Percentiles rank a stretch among this genome's conserved stretches.
These are phyloP conservation scores for Acyrthosiphon pisum DNA, from an alignment of 1,140 invertebrate genomes.

Conservation along the genomic window DNA sequence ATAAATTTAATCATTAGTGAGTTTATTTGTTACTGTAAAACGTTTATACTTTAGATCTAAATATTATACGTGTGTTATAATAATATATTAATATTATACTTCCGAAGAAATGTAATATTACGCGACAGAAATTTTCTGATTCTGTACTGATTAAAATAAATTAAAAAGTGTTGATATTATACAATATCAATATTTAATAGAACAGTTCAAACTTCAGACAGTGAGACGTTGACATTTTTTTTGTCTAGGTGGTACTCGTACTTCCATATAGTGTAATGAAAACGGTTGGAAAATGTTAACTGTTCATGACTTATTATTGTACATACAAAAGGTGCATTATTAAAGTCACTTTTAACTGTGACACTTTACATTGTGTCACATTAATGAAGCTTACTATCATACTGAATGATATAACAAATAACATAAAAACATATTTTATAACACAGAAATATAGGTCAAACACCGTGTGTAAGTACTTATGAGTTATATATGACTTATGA, in stretches of 20 bases:
- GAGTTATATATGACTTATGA: background rate
- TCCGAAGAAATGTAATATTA: background rate
- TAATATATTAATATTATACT: too few species aligned
- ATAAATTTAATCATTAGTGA: background rate
- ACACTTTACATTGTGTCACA: background rate
- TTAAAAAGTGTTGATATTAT: background rate
- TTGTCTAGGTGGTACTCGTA: background rate
- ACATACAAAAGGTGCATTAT: background rate
- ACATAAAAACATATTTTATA: background rate
- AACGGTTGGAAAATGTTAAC: background rate
- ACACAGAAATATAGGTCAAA: constrained; percentile 4
- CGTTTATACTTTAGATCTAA: background rate
- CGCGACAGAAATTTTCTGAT: background rate
- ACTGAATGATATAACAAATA: background rate
- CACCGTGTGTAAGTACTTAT: background rate
- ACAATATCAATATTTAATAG: background rate
- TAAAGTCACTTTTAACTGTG: background rate
- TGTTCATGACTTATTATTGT: constrained; percentile 12
- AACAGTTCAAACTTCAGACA: background rate
- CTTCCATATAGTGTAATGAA: background rate
- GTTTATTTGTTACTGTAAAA: background rate
- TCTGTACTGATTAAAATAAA: background rate
- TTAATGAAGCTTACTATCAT: constrained; percentile 13
- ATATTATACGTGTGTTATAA: too few species aligned
- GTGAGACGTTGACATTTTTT: background rate